Conservation (phyloP, 2,797 vertebrate species). For the Lemur catta region DNA sequence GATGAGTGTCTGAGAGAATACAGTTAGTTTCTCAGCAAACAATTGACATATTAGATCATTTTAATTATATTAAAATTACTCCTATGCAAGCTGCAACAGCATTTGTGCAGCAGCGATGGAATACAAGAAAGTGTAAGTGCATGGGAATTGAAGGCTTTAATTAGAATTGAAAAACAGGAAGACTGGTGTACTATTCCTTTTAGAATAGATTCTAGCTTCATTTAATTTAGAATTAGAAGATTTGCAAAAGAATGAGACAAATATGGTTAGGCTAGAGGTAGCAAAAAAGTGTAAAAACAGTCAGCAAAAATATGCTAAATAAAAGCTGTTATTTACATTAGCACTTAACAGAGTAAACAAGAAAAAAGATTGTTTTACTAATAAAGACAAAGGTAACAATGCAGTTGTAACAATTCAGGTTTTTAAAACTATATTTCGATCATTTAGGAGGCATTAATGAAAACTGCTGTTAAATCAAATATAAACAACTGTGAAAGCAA, state of each 20-base stretch:
- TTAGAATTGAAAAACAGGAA: slow-evolving; percentile 64
- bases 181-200: slow-evolving; percentile 29
- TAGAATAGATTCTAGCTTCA: slow-evolving; percentile 54
- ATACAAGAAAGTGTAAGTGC: neutral
- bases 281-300: slow-evolving; percentile 83
- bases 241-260: slow-evolving; percentile 78
- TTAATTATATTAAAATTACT: slow-evolving; percentile 65
- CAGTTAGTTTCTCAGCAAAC: slow-evolving; percentile 50
- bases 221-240: slow-evolving; percentile 75
- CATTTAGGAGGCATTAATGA: slow-evolving; percentile 69
- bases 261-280: slow-evolving; percentile 84
- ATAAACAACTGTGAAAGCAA: slow-evolving; percentile 53
- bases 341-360: slow-evolving; percentile 82
- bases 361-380: slow-evolving; percentile 78
- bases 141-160: slow-evolving; percentile 39
- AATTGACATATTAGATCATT: slow-evolving; percentile 57
- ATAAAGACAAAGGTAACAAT: slow-evolving; percentile 82
- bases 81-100: slow-evolving; percentile 23
- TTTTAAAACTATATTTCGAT: slow-evolving; percentile 77
- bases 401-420: slow-evolving; percentile 74
- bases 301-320: slow-evolving; percentile 82
- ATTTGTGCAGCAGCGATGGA: neutral
- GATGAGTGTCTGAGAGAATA: slow-evolving; percentile 30
- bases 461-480: slow-evolving; percentile 60
- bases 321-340: slow-evolving; percentile 85